Conservation (phyloP, 2,113 vertebrate genomes). For the Nerophis ophidion region DNA sequence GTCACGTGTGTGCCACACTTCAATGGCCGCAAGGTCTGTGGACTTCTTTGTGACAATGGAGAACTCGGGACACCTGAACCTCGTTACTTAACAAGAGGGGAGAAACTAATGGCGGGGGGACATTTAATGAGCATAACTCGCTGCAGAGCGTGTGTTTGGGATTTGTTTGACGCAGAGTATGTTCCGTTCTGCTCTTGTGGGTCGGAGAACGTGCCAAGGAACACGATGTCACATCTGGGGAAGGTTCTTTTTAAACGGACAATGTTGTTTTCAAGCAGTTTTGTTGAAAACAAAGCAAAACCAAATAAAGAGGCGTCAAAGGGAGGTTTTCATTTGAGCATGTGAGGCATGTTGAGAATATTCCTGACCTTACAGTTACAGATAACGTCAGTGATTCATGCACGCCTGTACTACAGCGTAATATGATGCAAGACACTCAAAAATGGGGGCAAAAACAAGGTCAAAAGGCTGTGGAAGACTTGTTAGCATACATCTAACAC, state of each 20-base stretch:
- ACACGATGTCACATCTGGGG: too few relatives aligned
- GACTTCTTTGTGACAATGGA: slow-evolving; percentile 47
- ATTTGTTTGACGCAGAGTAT: too few relatives aligned
- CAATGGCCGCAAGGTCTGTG: slow-evolving; percentile 33
- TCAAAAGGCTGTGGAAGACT: too few relatives aligned
- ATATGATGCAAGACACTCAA: too few relatives aligned
- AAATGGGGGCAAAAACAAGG: too few relatives aligned
- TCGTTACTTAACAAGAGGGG: slow-evolving; percentile 28
- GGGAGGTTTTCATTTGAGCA: slow-evolving; percentile 10
- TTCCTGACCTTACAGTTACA: not conserved
- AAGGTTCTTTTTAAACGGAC: too few relatives aligned
- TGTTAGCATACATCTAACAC: too few relatives aligned
- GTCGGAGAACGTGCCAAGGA: too few relatives aligned
- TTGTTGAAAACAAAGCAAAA: not conserved
- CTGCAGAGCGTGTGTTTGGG: too few relatives aligned
- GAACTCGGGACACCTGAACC: slow-evolving; percentile 61
- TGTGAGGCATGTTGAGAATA: too few relatives aligned
- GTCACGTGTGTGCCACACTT: slow-evolving; percentile 32
- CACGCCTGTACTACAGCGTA: not conserved
- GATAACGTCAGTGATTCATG: slow-evolving; percentile 32
- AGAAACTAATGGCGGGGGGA: slow-evolving; percentile 8
- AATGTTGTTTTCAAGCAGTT: not conserved
- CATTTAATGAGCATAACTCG: not conserved
- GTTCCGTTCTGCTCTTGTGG: too few relatives aligned
- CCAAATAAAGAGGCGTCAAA: slow-evolving; percentile 1